Evolutionary conservation across 1,140 invertebrate genomes (phyloP), one percentile per base, ranked within the genome.

Genomic region (Popillia japonica): DNA sequence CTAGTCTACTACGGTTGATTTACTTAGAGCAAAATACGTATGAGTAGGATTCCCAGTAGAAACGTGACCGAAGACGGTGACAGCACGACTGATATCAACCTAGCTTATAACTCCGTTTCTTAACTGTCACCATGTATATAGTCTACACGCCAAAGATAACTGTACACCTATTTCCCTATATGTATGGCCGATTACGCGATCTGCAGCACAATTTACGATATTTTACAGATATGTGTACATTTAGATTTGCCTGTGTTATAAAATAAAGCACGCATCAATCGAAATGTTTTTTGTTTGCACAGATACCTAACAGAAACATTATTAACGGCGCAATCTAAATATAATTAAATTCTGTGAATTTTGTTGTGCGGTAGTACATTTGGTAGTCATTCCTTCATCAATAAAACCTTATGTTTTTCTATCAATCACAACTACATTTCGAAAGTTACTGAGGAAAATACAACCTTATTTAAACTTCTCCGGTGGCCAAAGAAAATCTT

Each of bases 1-100:
- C 61, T 34, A 68, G 61, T 68, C 61, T 68, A 68, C 22, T 34
- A 23, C 22, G 27, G 61, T 34, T 68, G 61, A 68, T 68, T 68
- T 68, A 68, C 61, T 68, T 22, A 20, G 61, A 68, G 61, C 61
- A 68, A 20, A 23, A 68, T 68, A 68, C 61, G 22, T 68, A 68
- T 68, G 61, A 68, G 61, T 68, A 68, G 61, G 61, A 68, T 68
- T 68, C 61, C 61, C 61, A 34, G 61, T 68, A 68, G 61, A 68
- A 23, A 68, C 61, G 61, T 68, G 61, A 68, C 61, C 61, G 61
- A 68, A 68, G 22, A 68, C 22, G 61, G 20, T 68, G 61, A 68
- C 61, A 68, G 61, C 61, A 20, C 61, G 22, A 55, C 61, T 68
- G 61, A 68, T 68, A 68, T 8, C 61, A 14, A 68, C 61, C 61